Conservation (phyloP, 2,797 vertebrate genomes). For the Hydrolagus colliei region DNA sequence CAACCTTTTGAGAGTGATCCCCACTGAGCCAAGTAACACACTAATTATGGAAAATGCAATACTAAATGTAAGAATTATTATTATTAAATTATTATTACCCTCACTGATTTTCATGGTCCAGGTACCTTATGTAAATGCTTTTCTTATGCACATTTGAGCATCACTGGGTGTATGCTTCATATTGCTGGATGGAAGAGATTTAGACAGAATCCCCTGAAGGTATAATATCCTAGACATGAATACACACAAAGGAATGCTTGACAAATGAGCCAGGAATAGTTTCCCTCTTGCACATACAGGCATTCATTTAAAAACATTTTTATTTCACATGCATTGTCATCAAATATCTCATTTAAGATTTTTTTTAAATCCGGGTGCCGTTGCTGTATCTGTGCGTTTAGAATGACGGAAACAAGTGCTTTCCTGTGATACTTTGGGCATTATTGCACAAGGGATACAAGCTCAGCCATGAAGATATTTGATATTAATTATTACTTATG, state of each 20-base stretch:
- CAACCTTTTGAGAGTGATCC: too few relatives aligned
- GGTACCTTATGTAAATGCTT: not conserved
- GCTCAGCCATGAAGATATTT: not conserved
- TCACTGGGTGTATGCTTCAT: not conserved
- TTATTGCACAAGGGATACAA: not conserved
- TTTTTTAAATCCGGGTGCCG: not conserved
- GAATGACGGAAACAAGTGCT: not conserved
- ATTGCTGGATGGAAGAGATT: not conserved
- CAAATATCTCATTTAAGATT: not conserved
- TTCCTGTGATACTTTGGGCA: not conserved
- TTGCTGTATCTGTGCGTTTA: not conserved
- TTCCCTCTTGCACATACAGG: not conserved
- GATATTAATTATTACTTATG: not conserved
- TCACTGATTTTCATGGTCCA: not conserved
- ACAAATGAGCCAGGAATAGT: not conserved
- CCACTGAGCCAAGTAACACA: too few relatives aligned
- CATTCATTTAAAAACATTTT: not conserved
- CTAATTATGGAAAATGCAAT: too few relatives aligned
- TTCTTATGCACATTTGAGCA: not conserved
- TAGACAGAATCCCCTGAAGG: not conserved
- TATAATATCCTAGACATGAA: not conserved
- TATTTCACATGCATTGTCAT: not conserved
- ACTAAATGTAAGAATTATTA: too few relatives aligned
- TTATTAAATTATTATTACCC: too few relatives aligned
- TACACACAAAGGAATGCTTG: not conserved